Evolutionary conservation across 2,113 vertebrate genomes (phyloP).

Genomic region (Brachyhypopomus gauderio): DNA sequence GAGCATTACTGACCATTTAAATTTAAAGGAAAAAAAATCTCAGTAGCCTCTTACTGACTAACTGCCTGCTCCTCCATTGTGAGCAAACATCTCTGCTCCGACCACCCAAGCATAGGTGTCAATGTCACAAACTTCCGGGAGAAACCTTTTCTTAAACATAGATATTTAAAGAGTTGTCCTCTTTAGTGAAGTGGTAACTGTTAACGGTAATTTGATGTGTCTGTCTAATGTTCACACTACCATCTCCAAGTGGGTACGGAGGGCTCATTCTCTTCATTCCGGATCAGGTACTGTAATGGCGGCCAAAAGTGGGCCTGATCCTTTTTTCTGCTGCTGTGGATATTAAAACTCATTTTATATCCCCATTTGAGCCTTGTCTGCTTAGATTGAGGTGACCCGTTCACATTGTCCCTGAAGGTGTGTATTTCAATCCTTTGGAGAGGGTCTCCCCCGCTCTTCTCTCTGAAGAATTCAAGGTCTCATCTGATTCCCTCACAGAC

Average conservation of each 20-base stretch:
- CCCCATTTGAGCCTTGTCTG: conserved; percentile 23
- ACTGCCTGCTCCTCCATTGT: background rate
- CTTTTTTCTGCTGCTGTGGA: conserved; percentile 44
- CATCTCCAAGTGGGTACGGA: conserved; percentile 54
- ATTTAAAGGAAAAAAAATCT: background rate
- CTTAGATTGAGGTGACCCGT: conserved; percentile 16
- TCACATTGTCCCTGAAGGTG: conserved; percentile 20
- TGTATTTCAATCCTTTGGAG: conserved; percentile 33
- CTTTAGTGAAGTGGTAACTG: conserved; percentile 75
- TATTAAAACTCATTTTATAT: conserved; percentile 39
- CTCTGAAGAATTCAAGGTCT: conserved; percentile 7
- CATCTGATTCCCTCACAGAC: conserved; percentile 19
- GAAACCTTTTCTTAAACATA: conserved; percentile 20
- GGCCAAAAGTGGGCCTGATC: conserved; percentile 3
- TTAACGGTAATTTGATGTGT: conserved; percentile 71
- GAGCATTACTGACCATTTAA: background rate
- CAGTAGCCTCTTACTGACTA: background rate
- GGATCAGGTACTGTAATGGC: background rate
- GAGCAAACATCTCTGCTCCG: conserved; percentile 18
- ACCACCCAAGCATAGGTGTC: conserved; percentile 60
- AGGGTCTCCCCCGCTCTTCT: conserved; percentile 22
- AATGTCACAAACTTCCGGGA: conserved; percentile 46
- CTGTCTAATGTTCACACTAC: conserved; percentile 64
- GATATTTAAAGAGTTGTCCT: conserved; percentile 64
- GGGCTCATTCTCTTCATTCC: conserved; percentile 7